Base-by-base conservation (phyloP, 2,113 vertebrate species). In the Turdus rufiventris region DNA sequence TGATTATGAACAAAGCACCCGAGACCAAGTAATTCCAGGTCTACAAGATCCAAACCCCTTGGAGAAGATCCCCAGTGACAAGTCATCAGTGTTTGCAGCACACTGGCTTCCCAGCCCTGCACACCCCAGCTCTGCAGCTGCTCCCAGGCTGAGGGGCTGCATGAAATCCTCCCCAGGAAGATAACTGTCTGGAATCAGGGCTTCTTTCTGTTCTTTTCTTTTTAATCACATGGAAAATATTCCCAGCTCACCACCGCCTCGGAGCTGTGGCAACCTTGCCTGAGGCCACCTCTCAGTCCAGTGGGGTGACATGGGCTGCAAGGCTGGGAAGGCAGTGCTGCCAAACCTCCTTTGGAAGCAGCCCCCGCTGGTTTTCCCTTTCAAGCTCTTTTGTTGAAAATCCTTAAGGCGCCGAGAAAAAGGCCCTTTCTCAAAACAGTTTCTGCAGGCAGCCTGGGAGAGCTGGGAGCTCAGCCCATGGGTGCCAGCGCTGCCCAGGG, bases 261-360 rank as follows among this genome's bases (percentile, higher is more conserved):
- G 56, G 53, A 88, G 40, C 68, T 90, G 88, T 85, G 87, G 24
- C 4, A 0, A 76, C 65, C 48, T 88, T 86, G 77, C 78, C 78
- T 7, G 7, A 91, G 87, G 95, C 85, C 9, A 5, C 10, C 1
- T 91, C 56, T 66, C 66, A 89, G 67, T 43, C 74, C 5, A 3
- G 57, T 84, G 74, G 80, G 51, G 93, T 88, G 63, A 76, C 88
- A 89, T 12, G 36, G 65, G 29, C 75, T 91, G 56, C 71, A 65
- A 84, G 65, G 58, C 84, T 88, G 51, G 21, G 58, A 82, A 85
- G 93, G 73, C 3, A 2, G 34, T 5, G 51, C 53, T 96, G 96
- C 97, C 97, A 97, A 96, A 53, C 48, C 21, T 70, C 36, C 56
- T 81, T 92, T 81, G 72, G 75, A 96, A 96, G 71, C 80, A 48